Base-by-base conservation (phyloP, 2,113 vertebrate species). In the Lagopus muta region DNA sequence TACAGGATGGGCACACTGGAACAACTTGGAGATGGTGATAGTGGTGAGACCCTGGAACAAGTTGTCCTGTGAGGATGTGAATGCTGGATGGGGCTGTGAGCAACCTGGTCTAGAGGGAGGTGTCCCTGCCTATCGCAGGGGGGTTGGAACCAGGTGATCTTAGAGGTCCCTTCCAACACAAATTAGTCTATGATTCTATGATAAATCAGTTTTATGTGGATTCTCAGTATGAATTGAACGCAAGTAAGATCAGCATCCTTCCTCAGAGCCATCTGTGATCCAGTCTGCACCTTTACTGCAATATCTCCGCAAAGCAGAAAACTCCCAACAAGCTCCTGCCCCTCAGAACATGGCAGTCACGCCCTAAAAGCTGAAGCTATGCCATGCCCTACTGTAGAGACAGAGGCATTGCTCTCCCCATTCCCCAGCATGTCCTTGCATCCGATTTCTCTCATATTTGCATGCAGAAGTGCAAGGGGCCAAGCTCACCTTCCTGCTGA, bases 1-100 rank as follows among this genome's bases (percentile, higher is more conserved):
- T 30, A 52, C 13, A 57, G 73, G 15, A 38, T 0, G 0, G 19
- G 12, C 13, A 13, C 27, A 13, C 18, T 54, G 67, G 22, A 21
- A 10, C 2, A 11, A 25, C 10, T 32, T 22, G 54, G 42, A 38
- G 6, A 9, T 10, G 6, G 25, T 54, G 52, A 20, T 21, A 20
- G 52, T 30, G 52, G 27, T 54, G 15, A 54, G 52, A 54, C 52
- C 27, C 27, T 54, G 52, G 52, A 54, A 54, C 14, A 54, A 14
- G 27, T 28, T 54, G 27, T 15, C 52, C 15, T 30, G 52, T 54
- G 27, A 17, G 27, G 52, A 17, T 30, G 27, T 54, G 52, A 54
- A 54, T 54, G 27, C 25, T 28, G 52, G 8, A 28, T 54, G 27
- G 27, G 27, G 52, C 15, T 54, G 15, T 28, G 52, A 54, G 52